phyloP scores from a whole-genome alignment of 2,113 vertebrate genomes.

The Phylloscopus whistleri region DNA sequence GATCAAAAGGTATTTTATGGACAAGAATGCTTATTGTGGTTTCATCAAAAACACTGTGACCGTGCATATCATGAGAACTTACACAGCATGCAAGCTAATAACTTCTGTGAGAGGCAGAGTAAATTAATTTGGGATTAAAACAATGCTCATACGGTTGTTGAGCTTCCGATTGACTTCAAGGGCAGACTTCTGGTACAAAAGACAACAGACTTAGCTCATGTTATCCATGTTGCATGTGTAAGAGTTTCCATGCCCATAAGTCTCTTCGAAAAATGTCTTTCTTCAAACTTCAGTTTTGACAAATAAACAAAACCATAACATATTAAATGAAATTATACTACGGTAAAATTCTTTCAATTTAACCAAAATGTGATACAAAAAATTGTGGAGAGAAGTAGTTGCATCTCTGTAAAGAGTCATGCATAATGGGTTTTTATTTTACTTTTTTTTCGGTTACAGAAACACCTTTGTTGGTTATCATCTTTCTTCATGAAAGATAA shows the following conservation, averaged over 20 bases:
- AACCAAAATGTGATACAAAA: not conserved
- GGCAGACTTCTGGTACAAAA: not conserved
- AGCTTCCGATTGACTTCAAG: not conserved
- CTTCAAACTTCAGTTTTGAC: not conserved
- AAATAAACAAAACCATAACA: not conserved
- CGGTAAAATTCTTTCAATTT: not conserved
- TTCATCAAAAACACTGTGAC: not conserved
- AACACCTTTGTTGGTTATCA: not conserved
- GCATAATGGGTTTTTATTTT: conserved; percentile 30
- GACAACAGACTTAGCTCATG: not conserved
- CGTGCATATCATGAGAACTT: not conserved
- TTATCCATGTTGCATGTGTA: not conserved
- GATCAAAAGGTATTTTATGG: not conserved
- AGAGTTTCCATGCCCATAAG: not conserved
- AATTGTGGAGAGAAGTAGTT: not conserved
- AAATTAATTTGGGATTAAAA: conserved; percentile 4
- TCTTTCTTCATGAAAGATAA: not conserved
- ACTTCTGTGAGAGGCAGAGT: not conserved
- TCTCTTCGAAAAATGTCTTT: not conserved
- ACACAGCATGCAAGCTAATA: not conserved
- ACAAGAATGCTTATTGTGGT: not conserved
- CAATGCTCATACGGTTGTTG: fast-evolving
- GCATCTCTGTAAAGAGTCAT: conserved; percentile 2
- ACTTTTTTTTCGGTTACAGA: not conserved
- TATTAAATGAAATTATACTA: not conserved